Evolutionary conservation across 2,888 invertebrate genomes (phyloP), one percentile per base, ranked within the genome.

Genomic region (Diploptera punctata): DNA sequence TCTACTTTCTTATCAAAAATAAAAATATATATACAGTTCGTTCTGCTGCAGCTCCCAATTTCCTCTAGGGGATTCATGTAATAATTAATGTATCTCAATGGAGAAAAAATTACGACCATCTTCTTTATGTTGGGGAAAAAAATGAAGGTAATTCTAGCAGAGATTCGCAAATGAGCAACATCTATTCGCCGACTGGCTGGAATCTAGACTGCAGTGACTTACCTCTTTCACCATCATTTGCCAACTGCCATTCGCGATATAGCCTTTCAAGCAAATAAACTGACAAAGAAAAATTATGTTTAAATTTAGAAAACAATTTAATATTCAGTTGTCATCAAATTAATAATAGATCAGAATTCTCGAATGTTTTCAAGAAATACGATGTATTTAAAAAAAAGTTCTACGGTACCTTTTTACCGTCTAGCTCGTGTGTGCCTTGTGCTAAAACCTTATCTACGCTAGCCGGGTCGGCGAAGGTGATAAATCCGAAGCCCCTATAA

Each of bases 371-470:
- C 16, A 7, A 60, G 16, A 21, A 13, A 60, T 24, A 65, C 24
- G 16, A 57, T 5, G 29, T 18, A 49, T 16, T 26, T 47, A 16
- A 60, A 71, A 73, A 73, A 75, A 67, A 29, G 70, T 72, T 73
- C 73, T 76, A 77, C 76, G 72, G 72, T 88, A 98, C 98, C 95
- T 98, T 98, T 92, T 99, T 99, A 84, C 98, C 97, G 87, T 99
- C 99, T 88, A 99, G 91, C 89, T 98, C 98, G 87, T 99, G 99
- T 85, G 95, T 95, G 86, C 95, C 94, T 89, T 96, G 95, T 84
- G 95, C 94, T 90, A 99, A 92, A 85, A 99, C 98, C 90, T 98
- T 98, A 89, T 99, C 98, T 89, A 99, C 98, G 88, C 97, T 94
- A 87, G 93, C 90, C 83, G 98, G 94, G 87, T 99, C 98, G 86